Base-by-base conservation (phyloP, 2,113 vertebrate genomes). In the Mystacornis crossleyi region DNA sequence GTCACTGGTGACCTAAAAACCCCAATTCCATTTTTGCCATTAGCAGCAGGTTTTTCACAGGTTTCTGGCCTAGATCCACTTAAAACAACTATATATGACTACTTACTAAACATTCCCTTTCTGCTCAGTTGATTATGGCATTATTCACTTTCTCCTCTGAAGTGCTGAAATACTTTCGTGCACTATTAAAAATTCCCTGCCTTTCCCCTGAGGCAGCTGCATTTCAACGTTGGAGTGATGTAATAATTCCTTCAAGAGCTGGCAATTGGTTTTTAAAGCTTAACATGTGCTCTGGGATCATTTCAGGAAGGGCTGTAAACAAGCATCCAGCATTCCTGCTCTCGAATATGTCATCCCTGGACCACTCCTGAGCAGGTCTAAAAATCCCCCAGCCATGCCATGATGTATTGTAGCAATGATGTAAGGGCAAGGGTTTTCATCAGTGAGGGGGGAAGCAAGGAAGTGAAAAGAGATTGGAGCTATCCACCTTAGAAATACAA, bases 31-130 rank as follows among this genome's bases (percentile, higher is more conserved):
- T 54, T 94, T 67, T 81, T 92, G 77, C 14, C 42, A 73, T 62
- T 70, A 86, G 34, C 33, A 87, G 28, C 45, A 89, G 45, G 20
- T 75, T 91, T 85, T 82, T 43, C 58, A 50, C 54, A 54, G 54
- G 26, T 85, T 93, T 85, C 54, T 96, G 89, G 93, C 78, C 47
- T 62, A 82, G 34, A 70, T 70, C 89, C 93, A 96, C 24, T 47
- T 73, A 48, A 82, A 96, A 89, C 58, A 87, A 54, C 48, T 73
- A 11, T 73, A 77, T 58, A 42, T 62, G 40, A 60, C 84, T 71
- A 36, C 83, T 94, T 78, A 87, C 61, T 72, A 89, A 95, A 75
- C 43, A 64, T 89, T 86, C 80, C 81, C 55, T 92, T 95, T 95
- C 72, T 95, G 86, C 69, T 93, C 67, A n/a, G 69, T 84, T 94